Base-by-base conservation (phyloP, 2,797 vertebrate species). In the Chaenodraco wilsoni region DNA sequence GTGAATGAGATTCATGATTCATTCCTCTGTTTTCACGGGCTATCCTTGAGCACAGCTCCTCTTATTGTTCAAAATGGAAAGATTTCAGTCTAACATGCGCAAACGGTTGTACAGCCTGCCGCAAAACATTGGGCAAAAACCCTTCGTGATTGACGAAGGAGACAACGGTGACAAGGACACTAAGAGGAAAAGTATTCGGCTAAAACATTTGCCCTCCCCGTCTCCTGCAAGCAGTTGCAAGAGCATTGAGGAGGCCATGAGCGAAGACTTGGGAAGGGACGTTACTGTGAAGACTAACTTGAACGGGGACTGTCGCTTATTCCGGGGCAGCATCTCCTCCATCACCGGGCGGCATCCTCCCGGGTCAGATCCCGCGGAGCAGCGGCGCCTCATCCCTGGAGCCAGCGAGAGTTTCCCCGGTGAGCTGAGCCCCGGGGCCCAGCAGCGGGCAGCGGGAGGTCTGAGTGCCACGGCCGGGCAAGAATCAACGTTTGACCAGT, bases 31-130 rank as follows among this genome's bases (percentile, higher is more conserved):
- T 76, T 87, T 49, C 61, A 65, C 66, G 44, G 72, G 79, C 75
- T 86, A 19, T 60, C 81, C 75, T 74, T 80, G 65, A 89, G 76
- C 75, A 69, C 82, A 54, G 62, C 55, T 69, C 41, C 41, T 59
- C 79, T 65, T 16, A 52, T 64, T 55, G 80, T 76, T 61, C 86
- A 83, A 91, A 87, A 99, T 99, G 98, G 97, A 98, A 91, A 96
- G 92, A 87, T 95, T 99, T 87, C 96, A 97, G 90, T 95, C 96
- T 80, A 97, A 97, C 94, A 98, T 98, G 97, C 97, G 97, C 94
- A 97, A 97, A 92, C 95, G 98, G 88, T 95, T 99, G 23, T 99
- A 98, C 94, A 99, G 98, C 92, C 92, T 99, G 87, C 98, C 98
- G 91, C 98, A 96, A 93, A 97, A 97, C 92, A 96, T 96, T 82